Evolutionary conservation across 2,888 invertebrate species (phyloP).

Genomic region (Drosophila multiciliata): DNA sequence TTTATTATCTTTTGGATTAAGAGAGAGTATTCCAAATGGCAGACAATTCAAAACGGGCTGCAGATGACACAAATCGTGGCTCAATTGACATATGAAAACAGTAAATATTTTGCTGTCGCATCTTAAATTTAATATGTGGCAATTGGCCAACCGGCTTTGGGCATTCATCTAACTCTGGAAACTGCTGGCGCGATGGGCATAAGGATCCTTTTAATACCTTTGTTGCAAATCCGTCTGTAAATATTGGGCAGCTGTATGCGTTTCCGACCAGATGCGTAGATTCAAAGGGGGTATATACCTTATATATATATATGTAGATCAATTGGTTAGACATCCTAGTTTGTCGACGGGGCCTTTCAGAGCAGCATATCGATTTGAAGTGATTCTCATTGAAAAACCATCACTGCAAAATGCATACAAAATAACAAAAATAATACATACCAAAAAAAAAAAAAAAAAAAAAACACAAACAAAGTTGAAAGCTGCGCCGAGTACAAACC

Average conservation of each 20-base stretch:
- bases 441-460: background rate
- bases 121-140: slow-evolving; percentile 18
- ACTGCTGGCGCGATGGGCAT: slow-evolving; percentile 38
- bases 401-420: slow-evolving; percentile 46
- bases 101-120: slow-evolving; percentile 17
- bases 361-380: slow-evolving; percentile 72
- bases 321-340: background rate
- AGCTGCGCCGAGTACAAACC: slow-evolving; percentile 56
- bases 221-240: slow-evolving; percentile 61
- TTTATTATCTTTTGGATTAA: background rate
- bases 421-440: background rate
- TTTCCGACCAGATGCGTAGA: slow-evolving; percentile 29
- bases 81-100: slow-evolving; percentile 5
- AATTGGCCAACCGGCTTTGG: slow-evolving; percentile 49
- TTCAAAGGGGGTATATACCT: background rate
- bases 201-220: slow-evolving; percentile 64
- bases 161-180: slow-evolving; percentile 59
- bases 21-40: background rate
- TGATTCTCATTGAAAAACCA: slow-evolving; percentile 76
- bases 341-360: slow-evolving; percentile 33
- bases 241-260: slow-evolving; percentile 66
- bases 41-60: background rate
- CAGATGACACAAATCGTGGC: background rate
- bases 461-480: slow-evolving; percentile 30
- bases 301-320: background rate